Evolutionary conservation across 2,113 vertebrate genomes (phyloP).

Genomic region (Zosterops lateralis): DNA sequence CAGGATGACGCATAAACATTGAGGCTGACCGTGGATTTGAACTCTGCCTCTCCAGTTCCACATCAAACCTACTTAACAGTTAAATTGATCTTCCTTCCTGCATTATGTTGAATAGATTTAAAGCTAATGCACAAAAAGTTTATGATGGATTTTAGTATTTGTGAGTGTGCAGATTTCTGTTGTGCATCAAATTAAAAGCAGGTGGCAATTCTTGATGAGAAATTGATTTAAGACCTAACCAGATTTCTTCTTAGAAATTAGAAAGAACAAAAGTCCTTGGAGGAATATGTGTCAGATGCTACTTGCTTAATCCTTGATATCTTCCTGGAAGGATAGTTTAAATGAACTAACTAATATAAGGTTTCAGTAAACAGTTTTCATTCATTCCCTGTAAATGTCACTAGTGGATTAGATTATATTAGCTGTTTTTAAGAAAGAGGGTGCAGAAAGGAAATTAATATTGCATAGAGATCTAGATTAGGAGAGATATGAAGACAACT

Average conservation of each 20-base stretch:
- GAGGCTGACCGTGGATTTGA: background rate
- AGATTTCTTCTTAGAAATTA: constrained; percentile 5
- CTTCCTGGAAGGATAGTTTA: constrained; percentile 31
- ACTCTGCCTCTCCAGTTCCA: background rate
- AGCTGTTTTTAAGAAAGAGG: background rate
- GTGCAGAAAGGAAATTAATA: background rate
- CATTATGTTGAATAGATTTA: background rate
- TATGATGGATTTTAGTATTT: background rate
- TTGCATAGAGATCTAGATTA: background rate
- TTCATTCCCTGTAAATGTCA: constrained; percentile 17
- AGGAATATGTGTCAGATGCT: constrained; percentile 29
- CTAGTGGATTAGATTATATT: background rate
- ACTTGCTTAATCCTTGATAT: constrained; percentile 14
- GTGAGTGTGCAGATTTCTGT: background rate
- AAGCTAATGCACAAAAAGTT: background rate
- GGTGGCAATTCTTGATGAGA: constrained; percentile 5
- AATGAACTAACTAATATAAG: constrained; percentile 7
- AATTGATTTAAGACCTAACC: constrained; percentile 30
- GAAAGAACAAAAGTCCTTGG: background rate
- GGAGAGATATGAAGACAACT: background rate
- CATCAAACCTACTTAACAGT: background rate
- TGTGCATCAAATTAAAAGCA: constrained; percentile 8
- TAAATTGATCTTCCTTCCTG: background rate
- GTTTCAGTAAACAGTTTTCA: constrained; percentile 29
- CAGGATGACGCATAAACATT: background rate